Conservation (phyloP, 2,888 invertebrate species). For the Plebejus anna region DNA sequence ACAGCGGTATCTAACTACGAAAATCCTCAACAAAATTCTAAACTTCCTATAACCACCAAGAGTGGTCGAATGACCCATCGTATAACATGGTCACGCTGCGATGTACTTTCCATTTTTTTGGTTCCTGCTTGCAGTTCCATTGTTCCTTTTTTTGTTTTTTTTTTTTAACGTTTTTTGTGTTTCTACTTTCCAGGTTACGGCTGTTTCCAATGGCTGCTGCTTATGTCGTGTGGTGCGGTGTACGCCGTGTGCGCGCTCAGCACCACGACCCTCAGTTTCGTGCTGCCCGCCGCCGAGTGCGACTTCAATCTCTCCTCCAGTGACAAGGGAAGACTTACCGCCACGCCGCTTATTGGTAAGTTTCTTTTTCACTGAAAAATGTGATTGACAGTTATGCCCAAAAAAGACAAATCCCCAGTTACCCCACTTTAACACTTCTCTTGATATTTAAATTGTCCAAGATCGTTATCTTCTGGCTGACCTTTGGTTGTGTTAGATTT, state of each 20-base stretch:
- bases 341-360: constrained; percentile 80
- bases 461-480: no score
- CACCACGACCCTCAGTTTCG: constrained; percentile 83
- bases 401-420: no score
- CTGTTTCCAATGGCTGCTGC: constrained; percentile 81
- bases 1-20: no score
- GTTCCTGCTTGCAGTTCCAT: no score
- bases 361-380: neutral
- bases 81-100: no score
- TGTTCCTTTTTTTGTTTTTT: no score
- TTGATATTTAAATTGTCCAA: no score
- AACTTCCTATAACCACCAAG: neutral
- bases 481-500: no score
- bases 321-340: constrained; percentile 81
- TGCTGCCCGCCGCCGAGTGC: constrained; percentile 79
- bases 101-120: no score
- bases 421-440: no score
- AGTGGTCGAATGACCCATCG: neutral
- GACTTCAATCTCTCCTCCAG: constrained; percentile 78
- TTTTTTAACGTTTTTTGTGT: no score
- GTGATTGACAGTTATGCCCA: no score
- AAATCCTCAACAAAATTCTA: neutral
- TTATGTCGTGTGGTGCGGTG: constrained; percentile 82
- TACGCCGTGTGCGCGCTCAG: constrained; percentile 85
- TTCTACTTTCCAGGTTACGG: constrained; percentile 77